Conservation (phyloP, 2,113 vertebrate genomes). For the Lota lota region DNA sequence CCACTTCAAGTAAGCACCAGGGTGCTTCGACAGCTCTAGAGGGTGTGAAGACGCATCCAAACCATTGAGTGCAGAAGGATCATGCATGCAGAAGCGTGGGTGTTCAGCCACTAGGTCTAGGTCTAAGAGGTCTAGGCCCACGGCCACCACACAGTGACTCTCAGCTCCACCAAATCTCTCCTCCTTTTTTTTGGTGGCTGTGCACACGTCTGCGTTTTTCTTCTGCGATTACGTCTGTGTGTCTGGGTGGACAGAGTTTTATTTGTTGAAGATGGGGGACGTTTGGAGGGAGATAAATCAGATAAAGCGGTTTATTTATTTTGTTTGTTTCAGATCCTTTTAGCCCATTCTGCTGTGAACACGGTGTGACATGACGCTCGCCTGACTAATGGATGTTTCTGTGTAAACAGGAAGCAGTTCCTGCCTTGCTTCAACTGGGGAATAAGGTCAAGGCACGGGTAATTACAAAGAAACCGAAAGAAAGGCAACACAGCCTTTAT, state of each 20-base stretch:
- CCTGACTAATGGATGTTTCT: conserved; percentile 45
- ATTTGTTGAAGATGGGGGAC: not conserved
- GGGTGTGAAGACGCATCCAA: conserved; percentile 5
- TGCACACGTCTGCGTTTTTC: not conserved
- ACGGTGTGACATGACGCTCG: conserved; percentile 38
- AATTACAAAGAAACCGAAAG: no score
- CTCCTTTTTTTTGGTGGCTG: not conserved
- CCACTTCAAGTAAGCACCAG: not conserved
- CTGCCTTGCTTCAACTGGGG: no score
- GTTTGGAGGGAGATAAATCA: not conserved
- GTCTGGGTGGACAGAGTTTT: conserved; percentile 1
- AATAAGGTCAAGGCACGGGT: no score
- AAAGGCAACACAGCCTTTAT: no score
- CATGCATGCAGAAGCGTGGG: conserved; percentile 4
- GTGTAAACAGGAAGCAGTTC: no score
- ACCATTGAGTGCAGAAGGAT: no score
- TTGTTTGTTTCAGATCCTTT: conserved; percentile 30
- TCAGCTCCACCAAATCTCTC: no score
- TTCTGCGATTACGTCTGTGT: not conserved
- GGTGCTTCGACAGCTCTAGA: conserved; percentile 14
- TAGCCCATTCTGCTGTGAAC: conserved; percentile 17
- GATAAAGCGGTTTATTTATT: conserved; percentile 34
- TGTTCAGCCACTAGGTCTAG: no score
- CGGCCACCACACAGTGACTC: no score
- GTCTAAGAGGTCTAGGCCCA: no score